Percentiles rank a stretch among this genome's conserved stretches.
These are phyloP conservation scores for Porites cylindrica DNA, from an alignment of 92 coral and sea anemone species.

Conservation along the genomic window DNA sequence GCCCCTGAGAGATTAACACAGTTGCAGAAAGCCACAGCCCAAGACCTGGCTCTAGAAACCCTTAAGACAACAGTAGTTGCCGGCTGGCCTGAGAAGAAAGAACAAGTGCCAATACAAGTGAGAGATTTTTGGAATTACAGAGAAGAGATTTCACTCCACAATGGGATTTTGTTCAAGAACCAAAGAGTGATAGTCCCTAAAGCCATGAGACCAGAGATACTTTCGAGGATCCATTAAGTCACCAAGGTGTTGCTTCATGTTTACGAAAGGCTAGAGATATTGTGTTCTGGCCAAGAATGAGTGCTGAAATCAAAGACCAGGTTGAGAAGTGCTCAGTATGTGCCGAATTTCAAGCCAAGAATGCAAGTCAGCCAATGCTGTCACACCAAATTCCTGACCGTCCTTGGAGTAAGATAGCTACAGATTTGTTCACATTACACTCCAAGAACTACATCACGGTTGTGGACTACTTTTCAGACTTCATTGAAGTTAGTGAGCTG, in stretches of 20 bases:
- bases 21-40: constrained; percentile 42
- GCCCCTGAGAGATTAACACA: constrained; percentile 45
- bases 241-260: constrained; percentile 48
- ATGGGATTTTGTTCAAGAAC: constrained; percentile 57
- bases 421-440: constrained; percentile 48
- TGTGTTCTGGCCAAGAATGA: constrained; percentile 64
- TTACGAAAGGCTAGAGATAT: constrained; percentile 50
- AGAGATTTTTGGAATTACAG: constrained; percentile 53
- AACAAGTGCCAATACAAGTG: constrained; percentile 47
- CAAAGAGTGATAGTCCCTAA: constrained; percentile 49
- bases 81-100: constrained; percentile 64
- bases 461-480: constrained; percentile 45
- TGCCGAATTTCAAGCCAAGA: constrained; percentile 52
- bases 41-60: constrained; percentile 41
- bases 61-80: constrained; percentile 37
- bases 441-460: constrained; percentile 42
- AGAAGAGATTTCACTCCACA: constrained; percentile 59
- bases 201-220: constrained; percentile 19
- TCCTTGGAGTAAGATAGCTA: constrained; percentile 54
- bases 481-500: constrained; percentile 24
- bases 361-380: constrained; percentile 46
- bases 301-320: constrained; percentile 48
- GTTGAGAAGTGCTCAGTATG: constrained; percentile 55
- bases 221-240: constrained; percentile 52
- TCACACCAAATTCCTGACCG: constrained; percentile 46